Conservation (phyloP, 2,113 vertebrate species). For the Paralichthys olivaceus region DNA sequence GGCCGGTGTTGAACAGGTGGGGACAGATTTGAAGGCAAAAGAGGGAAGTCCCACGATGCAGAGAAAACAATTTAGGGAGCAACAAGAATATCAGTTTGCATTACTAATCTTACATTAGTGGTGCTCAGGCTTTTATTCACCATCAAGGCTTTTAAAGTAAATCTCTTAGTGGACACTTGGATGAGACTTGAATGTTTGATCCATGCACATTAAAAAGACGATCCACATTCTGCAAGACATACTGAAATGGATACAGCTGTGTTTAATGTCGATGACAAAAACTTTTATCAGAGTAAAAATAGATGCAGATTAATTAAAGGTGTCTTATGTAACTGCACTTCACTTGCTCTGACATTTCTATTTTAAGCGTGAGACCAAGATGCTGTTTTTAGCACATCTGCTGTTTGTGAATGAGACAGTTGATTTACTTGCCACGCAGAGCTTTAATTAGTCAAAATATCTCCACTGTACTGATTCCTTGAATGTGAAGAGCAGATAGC, state of each 20-base stretch:
- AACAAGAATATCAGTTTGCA: conserved; percentile 58
- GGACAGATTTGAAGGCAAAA: conserved; percentile 52
- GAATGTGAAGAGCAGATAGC: background rate
- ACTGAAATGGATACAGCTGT: background rate
- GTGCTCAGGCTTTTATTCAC: background rate
- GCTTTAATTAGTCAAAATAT: conserved; percentile 10
- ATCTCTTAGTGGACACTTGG: background rate
- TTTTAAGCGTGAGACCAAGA: conserved; percentile 38
- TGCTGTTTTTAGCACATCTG: conserved; percentile 40
- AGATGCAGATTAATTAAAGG: conserved; percentile 24
- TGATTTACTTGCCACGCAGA: conserved; percentile 4
- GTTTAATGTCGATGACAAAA: background rate
- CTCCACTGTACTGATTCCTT: conserved; percentile 7
- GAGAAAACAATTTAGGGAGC: conserved; percentile 27
- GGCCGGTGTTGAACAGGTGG: conserved; percentile 71
- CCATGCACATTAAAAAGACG: conserved; percentile 7
- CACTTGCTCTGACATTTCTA: conserved; percentile 33
- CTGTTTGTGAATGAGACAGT: conserved; percentile 37
- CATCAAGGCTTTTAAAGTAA: conserved; percentile 5
- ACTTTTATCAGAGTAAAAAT: conserved; percentile 20
- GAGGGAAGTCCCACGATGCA: conserved; percentile 23
- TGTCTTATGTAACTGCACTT: conserved; percentile 10
- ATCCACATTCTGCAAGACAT: conserved; percentile 2
- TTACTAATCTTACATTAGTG: conserved; percentile 22
- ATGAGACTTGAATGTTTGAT: background rate